These are phyloP conservation scores for Leptonema lineaticorne DNA, from an alignment of 1,140 invertebrate genomes.

Conservation along the genomic window DNA sequence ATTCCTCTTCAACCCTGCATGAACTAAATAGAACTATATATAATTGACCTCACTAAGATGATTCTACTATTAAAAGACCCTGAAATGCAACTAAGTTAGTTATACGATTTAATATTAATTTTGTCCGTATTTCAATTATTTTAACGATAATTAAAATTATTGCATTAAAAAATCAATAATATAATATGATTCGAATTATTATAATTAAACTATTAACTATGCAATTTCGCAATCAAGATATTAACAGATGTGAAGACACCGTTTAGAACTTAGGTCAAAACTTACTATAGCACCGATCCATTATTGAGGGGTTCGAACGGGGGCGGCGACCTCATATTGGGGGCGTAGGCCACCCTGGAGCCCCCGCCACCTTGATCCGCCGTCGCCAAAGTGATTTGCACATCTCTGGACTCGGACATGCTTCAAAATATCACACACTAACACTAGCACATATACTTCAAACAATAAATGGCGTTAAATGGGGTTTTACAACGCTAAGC, in stretches of 20 bases:
- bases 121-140: too few species aligned
- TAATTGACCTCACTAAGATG: too few species aligned
- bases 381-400: slow-evolving; percentile 11
- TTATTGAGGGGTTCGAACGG: slow-evolving; percentile 22
- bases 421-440: background rate
- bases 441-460: background rate
- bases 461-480: background rate
- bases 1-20: too few species aligned
- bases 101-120: too few species aligned
- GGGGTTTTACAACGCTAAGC: background rate
- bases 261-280: background rate
- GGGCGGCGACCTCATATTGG: background rate
- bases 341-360: slow-evolving; percentile 9
- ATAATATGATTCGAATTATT: too few species aligned
- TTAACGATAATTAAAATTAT: too few species aligned
- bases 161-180: too few species aligned
- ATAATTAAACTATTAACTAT: too few species aligned
- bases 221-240: too few species aligned
- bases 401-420: slow-evolving; percentile 11
- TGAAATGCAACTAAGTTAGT: too few species aligned
- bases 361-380: background rate
- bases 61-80: too few species aligned
- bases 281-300: slow-evolving; percentile 17
- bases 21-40: too few species aligned
- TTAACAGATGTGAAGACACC: background rate